phyloP scores from a whole-genome alignment of 2,113 vertebrate genomes.

The Lycocorax pyrrhopterus region DNA sequence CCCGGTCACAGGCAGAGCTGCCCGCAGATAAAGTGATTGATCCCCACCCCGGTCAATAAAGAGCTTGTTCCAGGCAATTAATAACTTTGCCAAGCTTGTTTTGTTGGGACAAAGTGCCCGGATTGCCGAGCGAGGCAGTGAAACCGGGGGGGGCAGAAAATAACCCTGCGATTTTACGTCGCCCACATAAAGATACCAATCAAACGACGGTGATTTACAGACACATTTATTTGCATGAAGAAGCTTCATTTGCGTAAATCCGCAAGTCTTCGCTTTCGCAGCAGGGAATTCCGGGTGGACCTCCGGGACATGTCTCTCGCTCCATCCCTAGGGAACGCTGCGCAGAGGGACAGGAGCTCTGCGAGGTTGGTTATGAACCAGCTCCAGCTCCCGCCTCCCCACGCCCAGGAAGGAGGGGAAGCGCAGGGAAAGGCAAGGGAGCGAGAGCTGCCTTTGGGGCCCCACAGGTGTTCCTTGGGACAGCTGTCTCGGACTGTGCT shows the following conservation, averaged over 20 bases:
- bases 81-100: conserved; percentile 6
- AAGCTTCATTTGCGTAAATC: background rate
- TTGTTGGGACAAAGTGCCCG: background rate
- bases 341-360: accelerated
- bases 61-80: conserved; percentile 4
- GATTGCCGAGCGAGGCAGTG: background rate
- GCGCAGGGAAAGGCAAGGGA: background rate
- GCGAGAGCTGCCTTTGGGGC: background rate
- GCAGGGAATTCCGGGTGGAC: background rate
- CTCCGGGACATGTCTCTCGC: accelerated
- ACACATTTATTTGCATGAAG: background rate
- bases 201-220: background rate
- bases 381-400: background rate
- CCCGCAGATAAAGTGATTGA: background rate
- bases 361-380: background rate
- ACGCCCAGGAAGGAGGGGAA: background rate
- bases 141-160: background rate
- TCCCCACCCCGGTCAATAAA: background rate
- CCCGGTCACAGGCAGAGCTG: background rate
- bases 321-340: background rate
- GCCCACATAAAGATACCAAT: background rate
- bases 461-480: background rate
- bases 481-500: too few relatives aligned
- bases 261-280: background rate
- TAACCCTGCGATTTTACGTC: accelerated